A percentile compares a stretch with the other conserved stretches of the same genome.
Conservation (phyloP, 2,888 invertebrate species). For the Helicoverpa assulta region DNA sequence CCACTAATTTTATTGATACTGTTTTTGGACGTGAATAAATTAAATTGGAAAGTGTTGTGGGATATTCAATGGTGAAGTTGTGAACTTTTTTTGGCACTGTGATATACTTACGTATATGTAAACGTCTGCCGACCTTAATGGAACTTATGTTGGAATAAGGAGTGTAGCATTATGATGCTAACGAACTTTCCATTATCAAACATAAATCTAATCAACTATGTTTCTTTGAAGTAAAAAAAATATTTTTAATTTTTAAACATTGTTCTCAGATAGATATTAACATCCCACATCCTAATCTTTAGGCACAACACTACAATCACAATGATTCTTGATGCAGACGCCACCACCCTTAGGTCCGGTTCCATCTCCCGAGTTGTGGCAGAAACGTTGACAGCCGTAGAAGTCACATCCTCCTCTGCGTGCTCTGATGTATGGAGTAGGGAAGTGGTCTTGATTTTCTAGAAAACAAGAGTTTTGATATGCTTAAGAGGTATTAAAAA, state of each 20-base stretch:
- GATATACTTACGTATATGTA: no score
- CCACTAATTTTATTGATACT: constrained; percentile 38
- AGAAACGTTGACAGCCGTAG: constrained; percentile 19
- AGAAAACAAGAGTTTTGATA: background rate
- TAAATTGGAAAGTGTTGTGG: background rate
- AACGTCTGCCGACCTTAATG: no score
- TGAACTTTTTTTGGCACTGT: background rate
- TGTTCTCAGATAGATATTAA: no score
- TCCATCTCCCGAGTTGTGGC: constrained; percentile 3
- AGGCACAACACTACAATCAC: constrained; percentile 26
- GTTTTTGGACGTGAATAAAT: constrained; percentile 14
- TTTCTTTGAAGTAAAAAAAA: no score
- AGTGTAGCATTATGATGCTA: no score
- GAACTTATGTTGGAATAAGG: no score
- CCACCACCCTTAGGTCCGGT: constrained; percentile 26
- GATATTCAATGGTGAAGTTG: constrained; percentile 1
- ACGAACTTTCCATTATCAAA: no score
- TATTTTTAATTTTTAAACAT: no score
- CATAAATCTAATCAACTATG: no score
- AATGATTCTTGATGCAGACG: constrained; percentile 4
- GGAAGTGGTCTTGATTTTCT: background rate
- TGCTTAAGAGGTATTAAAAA: no score
- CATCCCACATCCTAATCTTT: no score
- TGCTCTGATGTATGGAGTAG: constrained; percentile 5
- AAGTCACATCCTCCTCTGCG: constrained; percentile 29